Evolutionary conservation across 1,140 invertebrate genomes (phyloP).

Genomic region (Drosophila lowei): DNA sequence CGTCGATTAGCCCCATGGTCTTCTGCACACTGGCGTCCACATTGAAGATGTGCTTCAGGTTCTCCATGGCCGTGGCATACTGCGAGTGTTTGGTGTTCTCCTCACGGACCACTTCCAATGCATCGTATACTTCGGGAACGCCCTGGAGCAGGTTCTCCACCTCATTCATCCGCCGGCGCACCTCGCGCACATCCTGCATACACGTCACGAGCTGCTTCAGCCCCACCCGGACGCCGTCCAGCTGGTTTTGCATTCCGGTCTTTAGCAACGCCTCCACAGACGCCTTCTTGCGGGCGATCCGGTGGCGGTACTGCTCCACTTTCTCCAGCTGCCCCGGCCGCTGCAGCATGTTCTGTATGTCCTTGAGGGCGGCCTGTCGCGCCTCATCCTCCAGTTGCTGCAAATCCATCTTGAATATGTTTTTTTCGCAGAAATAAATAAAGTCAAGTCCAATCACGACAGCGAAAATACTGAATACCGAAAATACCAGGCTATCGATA

Average conservation of each 20-base stretch:
- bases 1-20: conserved; percentile 96
- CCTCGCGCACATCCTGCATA: conserved; percentile 92
- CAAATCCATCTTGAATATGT: conserved; percentile 87
- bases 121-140: conserved; percentile 89
- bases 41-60: conserved; percentile 98
- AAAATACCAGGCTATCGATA: too few species aligned
- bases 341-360: conserved; percentile 97
- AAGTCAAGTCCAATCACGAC: too few species aligned
- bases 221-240: conserved; percentile 97
- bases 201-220: conserved; percentile 94
- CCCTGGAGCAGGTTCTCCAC: conserved; percentile 87
- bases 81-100: conserved; percentile 97
- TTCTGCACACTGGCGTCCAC: conserved; percentile 98
- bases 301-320: conserved; percentile 84
- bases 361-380: conserved; percentile 92
- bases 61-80: conserved; percentile 98
- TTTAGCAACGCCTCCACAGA: conserved; percentile 98
- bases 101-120: conserved; percentile 92
- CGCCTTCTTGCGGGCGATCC: conserved; percentile 92
- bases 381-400: conserved; percentile 93
- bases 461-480: too few species aligned
- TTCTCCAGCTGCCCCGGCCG: conserved; percentile 98
- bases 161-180: conserved; percentile 88
- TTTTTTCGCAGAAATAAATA: neutral
- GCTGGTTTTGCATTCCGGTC: conserved; percentile 98